Percentiles rank a stretch among this genome's conserved stretches.
phyloP scores from a whole-genome alignment of 2,797 vertebrate genomes.

The Urophycis tenuis region DNA sequence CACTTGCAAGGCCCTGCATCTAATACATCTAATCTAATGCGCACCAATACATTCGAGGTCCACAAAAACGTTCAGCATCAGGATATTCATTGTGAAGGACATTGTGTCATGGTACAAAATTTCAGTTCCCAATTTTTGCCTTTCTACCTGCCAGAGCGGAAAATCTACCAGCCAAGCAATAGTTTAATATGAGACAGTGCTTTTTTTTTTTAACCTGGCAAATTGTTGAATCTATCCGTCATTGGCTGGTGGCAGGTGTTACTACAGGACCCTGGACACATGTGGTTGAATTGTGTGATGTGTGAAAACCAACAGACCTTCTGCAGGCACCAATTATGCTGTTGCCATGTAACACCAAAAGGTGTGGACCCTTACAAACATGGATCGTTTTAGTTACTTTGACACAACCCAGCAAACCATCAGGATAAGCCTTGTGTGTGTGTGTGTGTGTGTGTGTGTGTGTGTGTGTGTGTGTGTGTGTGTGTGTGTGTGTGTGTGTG shows the following conservation, averaged over 20 bases:
- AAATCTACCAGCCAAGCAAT: background rate
- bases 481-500: no score
- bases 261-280: background rate
- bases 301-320: no score
- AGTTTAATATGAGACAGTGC: background rate
- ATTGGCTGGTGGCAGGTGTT: constrained; percentile 1
- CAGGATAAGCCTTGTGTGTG: no score
- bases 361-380: background rate
- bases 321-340: no score
- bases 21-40: no score
- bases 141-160: background rate
- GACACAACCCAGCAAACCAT: background rate
- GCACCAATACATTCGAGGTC: background rate
- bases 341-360: no score
- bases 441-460: no score
- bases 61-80: background rate
- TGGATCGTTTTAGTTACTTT: background rate
- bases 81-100: background rate
- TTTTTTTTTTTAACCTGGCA: background rate
- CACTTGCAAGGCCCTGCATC: background rate
- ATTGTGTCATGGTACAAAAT: background rate
- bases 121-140: background rate
- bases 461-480: no score
- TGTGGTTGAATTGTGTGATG: background rate
- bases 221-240: background rate